These are phyloP conservation scores for Wasmannia auropunctata DNA, from an alignment of 1,140 invertebrate species.

Conservation along the genomic window DNA sequence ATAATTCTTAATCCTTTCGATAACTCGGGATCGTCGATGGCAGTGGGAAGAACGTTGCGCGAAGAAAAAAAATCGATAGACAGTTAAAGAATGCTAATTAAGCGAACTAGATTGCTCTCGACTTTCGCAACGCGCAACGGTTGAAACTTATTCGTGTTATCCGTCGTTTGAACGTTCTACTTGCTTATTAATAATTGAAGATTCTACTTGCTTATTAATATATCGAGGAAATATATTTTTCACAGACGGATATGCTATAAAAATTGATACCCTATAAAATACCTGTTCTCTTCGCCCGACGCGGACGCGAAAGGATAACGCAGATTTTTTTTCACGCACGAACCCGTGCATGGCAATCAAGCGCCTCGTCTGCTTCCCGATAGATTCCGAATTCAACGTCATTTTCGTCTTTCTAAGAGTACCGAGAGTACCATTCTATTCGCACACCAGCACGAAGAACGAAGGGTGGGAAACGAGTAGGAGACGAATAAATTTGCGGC, in stretches of 20 bases:
- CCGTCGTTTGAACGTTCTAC: not conserved
- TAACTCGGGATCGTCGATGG: too few species aligned
- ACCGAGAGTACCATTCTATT: conserved; percentile 31
- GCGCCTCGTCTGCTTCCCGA: not conserved
- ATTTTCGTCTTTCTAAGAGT: conserved; percentile 43
- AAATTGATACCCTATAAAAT: too few species aligned
- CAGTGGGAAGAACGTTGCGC: not conserved
- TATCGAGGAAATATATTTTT: too few species aligned
- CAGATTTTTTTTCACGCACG: conserved; percentile 10
- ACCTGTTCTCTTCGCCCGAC: not conserved
- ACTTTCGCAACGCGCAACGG: conserved; percentile 30
- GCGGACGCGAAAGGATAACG: too few species aligned
- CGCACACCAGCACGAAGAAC: not conserved
- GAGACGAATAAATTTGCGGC: conserved; percentile 75
- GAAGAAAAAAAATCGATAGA: conserved; percentile 25
- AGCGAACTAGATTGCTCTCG: conserved; percentile 18
- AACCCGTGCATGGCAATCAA: conserved; percentile 24
- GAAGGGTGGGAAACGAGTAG: conserved; percentile 7
- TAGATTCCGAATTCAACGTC: conserved; percentile 12
- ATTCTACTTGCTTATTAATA: not conserved
- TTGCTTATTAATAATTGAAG: too few species aligned
- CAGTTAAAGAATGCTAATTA: conserved; percentile 24
- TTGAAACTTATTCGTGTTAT: not conserved
- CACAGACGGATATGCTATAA: too few species aligned
- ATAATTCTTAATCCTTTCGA: not conserved